Conservation (phyloP, 2,888 invertebrate genomes). For the Julus scanicus region DNA sequence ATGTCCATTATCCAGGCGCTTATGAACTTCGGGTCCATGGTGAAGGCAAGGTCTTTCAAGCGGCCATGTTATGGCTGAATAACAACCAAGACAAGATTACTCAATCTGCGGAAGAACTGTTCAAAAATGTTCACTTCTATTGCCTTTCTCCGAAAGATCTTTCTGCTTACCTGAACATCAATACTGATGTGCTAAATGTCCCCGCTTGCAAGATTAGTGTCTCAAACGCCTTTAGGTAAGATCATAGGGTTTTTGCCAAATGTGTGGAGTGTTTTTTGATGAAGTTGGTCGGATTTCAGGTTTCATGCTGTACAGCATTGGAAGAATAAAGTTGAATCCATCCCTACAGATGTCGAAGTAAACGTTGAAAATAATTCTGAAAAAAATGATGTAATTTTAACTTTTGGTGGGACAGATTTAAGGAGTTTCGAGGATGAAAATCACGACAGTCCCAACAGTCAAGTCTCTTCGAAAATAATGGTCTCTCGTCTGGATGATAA, state of each 20-base stretch:
- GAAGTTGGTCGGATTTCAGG: background rate
- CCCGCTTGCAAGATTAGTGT: background rate
- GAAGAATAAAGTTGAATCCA: background rate
- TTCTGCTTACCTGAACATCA: background rate
- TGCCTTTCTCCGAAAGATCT: slow-evolving; percentile 20
- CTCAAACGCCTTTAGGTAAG: slow-evolving; percentile 7
- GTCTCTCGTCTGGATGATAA: background rate
- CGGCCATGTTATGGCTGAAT: slow-evolving; percentile 41
- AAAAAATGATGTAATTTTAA: background rate
- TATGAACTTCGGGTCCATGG: slow-evolving; percentile 16
- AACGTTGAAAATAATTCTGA: background rate
- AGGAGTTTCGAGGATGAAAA: no score
- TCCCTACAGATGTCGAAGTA: background rate
- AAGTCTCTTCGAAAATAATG: background rate
- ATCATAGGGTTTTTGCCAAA: background rate
- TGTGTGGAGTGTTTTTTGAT: background rate
- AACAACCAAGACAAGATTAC: background rate
- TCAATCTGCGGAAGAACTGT: background rate
- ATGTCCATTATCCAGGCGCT: background rate
- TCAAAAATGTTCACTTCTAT: slow-evolving; percentile 34
- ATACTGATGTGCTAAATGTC: slow-evolving; percentile 27
- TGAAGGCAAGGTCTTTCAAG: background rate
- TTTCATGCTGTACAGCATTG: slow-evolving; percentile 19
- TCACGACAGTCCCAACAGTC: background rate
- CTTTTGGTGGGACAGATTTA: slow-evolving; percentile 43